A percentile compares a stretch with the other conserved stretches of the same genome.
Conservation (phyloP, 2,113 vertebrate genomes). For the Varanus komodoensis region DNA sequence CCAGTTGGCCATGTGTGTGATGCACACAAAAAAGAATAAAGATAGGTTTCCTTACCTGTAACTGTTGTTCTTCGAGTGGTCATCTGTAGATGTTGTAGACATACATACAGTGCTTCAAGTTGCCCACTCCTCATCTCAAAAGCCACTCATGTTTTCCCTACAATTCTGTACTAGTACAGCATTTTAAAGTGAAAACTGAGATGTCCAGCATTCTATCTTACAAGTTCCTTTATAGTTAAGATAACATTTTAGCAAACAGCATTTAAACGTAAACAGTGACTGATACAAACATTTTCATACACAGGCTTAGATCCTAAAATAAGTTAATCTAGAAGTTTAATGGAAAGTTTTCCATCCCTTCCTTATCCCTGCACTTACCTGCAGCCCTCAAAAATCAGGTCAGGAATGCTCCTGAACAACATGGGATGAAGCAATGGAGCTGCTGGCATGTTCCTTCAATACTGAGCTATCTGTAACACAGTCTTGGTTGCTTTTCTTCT, state of each 20-base stretch:
- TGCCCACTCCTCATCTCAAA: neutral
- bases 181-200: neutral
- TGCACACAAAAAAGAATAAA: too few species aligned
- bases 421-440: neutral
- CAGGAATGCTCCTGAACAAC: neutral
- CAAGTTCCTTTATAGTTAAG: neutral
- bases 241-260: neutral
- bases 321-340: too few species aligned
- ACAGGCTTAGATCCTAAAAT: neutral
- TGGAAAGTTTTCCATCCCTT: neutral
- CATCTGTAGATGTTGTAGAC: too few species aligned
- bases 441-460: too few species aligned
- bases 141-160: neutral
- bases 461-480: too few species aligned
- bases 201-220: neutral
- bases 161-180: neutral
- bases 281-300: neutral
- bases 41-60: too few species aligned
- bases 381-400: neutral
- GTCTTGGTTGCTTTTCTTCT: neutral
- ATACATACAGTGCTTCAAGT: too few species aligned
- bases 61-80: too few species aligned
- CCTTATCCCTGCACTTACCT: neutral
- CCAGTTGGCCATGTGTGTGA: too few species aligned
- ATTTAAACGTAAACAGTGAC: neutral